These are phyloP conservation scores for Rynchops niger DNA, from an alignment of 2,113 vertebrate species.

Conservation along the genomic window DNA sequence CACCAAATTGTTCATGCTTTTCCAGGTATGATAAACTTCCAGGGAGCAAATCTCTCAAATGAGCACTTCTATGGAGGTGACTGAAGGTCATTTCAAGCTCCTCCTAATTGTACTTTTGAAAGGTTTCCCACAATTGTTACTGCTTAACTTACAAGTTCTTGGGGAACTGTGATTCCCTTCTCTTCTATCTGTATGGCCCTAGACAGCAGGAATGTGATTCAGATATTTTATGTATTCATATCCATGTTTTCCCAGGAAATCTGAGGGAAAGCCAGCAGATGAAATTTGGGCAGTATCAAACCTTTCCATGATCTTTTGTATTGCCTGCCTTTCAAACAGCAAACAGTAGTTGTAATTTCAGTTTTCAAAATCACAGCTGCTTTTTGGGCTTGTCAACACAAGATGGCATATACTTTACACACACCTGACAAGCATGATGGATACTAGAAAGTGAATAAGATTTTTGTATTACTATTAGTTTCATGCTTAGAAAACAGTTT, in stretches of 20 bases:
- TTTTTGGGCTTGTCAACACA: conserved; percentile 71
- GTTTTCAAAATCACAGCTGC: conserved; percentile 39
- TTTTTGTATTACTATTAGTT: neutral
- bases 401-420: conserved; percentile 75
- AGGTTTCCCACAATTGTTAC: neutral
- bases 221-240: neutral
- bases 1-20: neutral
- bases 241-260: neutral
- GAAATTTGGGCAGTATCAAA: neutral
- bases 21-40: neutral
- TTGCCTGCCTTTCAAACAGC: neutral
- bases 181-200: neutral
- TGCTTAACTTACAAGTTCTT: neutral
- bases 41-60: neutral
- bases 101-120: neutral
- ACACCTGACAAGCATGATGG: conserved; percentile 64
- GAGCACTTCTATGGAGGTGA: neutral
- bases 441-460: neutral
- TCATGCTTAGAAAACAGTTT: neutral
- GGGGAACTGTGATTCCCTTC: neutral
- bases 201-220: neutral
- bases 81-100: neutral
- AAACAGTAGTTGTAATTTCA: neutral
- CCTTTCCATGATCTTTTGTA: neutral
- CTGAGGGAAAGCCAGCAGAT: neutral